These are phyloP conservation scores for Microctenopoma stevenorrisi DNA, from an alignment of 2,797 vertebrate species.

Conservation along the genomic window DNA sequence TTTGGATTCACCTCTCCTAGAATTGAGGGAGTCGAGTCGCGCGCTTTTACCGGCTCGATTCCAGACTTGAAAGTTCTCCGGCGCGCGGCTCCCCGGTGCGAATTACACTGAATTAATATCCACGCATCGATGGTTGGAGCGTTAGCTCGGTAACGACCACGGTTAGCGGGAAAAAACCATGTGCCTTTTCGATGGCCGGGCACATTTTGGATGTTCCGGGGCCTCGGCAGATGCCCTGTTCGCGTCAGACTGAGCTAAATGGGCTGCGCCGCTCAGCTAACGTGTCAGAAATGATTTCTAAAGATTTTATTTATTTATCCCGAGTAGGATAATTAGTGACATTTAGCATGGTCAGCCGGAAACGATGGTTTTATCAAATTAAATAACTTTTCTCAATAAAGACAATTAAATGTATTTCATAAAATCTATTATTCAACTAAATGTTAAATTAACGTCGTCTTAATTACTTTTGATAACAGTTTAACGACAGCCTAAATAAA, in stretches of 20 bases:
- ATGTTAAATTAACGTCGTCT: background rate
- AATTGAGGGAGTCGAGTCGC: conserved; percentile 2
- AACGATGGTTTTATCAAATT: background rate
- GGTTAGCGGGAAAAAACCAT: conserved; percentile 52
- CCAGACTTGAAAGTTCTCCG: rapidly evolving
- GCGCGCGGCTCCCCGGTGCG: background rate
- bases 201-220: conserved; percentile 1
- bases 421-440: background rate
- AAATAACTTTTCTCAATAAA: rapidly evolving
- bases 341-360: background rate
- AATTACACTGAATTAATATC: conserved; percentile 51
- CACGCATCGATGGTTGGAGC: background rate
- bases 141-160: rapidly evolving
- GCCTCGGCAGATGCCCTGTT: conserved; percentile 14
- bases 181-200: conserved; percentile 50
- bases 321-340: background rate
- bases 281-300: rapidly evolving
- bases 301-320: rapidly evolving
- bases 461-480: background rate
- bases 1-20: rapidly evolving
- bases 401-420: rapidly evolving
- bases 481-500: background rate
- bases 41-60: conserved; percentile 9
- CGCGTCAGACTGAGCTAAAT: background rate
- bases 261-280: rapidly evolving